A percentile compares a stretch with the other conserved stretches of the same genome.
phyloP scores from a whole-genome alignment of 1,140 invertebrate genomes.

The Amyelois transitella region DNA sequence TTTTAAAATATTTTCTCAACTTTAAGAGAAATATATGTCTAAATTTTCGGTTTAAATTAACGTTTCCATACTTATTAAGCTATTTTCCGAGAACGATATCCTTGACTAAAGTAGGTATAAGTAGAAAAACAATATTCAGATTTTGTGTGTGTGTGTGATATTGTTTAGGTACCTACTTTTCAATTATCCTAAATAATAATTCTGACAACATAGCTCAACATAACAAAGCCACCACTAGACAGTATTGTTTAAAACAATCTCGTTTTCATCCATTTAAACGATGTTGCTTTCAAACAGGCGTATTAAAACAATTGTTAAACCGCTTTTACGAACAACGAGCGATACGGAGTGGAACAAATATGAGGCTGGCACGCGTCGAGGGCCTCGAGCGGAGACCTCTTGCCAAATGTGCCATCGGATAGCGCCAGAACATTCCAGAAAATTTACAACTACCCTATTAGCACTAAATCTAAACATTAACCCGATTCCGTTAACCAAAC shows the following conservation, averaged over 20 bases:
- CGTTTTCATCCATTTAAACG: conserved; percentile 3
- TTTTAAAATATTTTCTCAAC: too few relatives aligned
- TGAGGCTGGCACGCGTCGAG: conserved; percentile 51
- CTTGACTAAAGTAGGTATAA: neutral
- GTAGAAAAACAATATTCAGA: neutral
- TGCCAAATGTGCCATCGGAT: conserved; percentile 71
- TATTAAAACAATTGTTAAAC: conserved; percentile 58
- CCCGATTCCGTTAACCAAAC: conserved; percentile 66
- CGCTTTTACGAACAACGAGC: conserved; percentile 27
- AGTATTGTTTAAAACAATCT: neutral
- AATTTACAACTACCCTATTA: conserved; percentile 72
- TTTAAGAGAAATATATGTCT: too few relatives aligned
- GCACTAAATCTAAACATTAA: conserved; percentile 74
- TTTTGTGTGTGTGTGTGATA: neutral
- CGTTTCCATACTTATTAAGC: too few relatives aligned
- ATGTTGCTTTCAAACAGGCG: conserved; percentile 20
- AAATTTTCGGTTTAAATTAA: too few relatives aligned
- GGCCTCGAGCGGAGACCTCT: conserved; percentile 41
- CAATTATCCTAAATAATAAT: neutral
- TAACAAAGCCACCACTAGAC: neutral
- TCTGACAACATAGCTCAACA: neutral
- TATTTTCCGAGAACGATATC: too few relatives aligned
- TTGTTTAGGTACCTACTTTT: neutral
- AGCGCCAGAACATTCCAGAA: conserved; percentile 62
- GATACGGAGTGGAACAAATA: conserved; percentile 48